These are phyloP conservation scores for Galendromus occidentalis DNA, from an alignment of 1,140 invertebrate genomes.

Conservation along the genomic window DNA sequence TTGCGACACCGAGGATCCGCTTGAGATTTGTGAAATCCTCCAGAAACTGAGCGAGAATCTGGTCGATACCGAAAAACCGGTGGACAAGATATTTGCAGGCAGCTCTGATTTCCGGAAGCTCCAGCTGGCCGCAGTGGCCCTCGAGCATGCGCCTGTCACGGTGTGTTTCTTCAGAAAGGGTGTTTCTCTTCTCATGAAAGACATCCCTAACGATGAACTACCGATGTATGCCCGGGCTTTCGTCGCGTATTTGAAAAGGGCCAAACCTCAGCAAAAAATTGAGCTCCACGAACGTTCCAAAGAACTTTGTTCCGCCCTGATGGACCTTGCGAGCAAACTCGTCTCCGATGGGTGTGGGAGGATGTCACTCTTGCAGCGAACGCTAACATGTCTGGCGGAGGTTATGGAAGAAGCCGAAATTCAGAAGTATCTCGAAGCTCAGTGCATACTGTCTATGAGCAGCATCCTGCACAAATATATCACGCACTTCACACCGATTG, in stretches of 20 bases:
- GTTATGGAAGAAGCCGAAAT: background rate
- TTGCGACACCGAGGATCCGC: background rate
- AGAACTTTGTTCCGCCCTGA: background rate
- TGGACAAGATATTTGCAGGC: background rate
- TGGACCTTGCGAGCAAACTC: background rate
- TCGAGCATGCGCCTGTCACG: background rate
- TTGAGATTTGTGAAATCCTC: background rate
- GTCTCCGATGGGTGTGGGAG: background rate
- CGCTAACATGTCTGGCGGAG: background rate
- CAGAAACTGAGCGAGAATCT: slow-evolving; percentile 8
- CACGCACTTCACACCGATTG: background rate
- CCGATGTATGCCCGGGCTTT: background rate
- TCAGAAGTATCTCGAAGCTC: background rate
- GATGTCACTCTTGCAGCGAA: background rate
- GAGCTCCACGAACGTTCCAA: background rate
- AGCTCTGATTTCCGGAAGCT: background rate
- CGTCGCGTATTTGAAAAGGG: background rate
- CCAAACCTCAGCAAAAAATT: background rate
- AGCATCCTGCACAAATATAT: background rate
- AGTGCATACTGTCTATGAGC: background rate
- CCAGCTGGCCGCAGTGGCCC: background rate
- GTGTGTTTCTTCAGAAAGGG: background rate
- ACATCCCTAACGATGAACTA: background rate
- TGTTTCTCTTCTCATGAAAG: background rate
- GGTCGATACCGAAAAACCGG: background rate